A percentile compares a stretch with the other conserved stretches of the same genome.
Evolutionary conservation across 2,797 vertebrate genomes (phyloP).

Genomic region (Prionace glauca): DNA sequence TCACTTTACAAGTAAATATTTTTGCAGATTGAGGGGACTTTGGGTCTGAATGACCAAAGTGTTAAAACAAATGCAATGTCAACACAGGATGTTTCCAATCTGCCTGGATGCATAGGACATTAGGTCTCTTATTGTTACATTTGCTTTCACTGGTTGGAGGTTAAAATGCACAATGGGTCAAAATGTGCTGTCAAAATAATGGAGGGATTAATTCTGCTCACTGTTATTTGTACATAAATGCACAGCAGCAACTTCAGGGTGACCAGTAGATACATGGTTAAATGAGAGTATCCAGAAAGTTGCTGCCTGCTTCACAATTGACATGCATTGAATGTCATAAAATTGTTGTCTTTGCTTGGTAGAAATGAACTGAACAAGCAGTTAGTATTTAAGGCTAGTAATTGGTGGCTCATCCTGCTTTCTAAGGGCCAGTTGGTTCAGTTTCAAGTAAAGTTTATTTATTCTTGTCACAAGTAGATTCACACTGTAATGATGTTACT

Average conservation of each 20-base stretch:
- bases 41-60: not conserved
- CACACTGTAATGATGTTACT: no score
- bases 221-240: not conserved
- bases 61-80: not conserved
- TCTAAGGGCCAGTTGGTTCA: no score
- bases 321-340: not conserved
- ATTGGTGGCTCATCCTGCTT: not conserved
- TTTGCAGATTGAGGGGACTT: not conserved
- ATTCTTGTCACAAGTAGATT: no score
- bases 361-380: not conserved
- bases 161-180: not conserved
- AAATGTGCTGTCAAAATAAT: not conserved
- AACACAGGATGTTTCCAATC: not conserved
- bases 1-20: constrained; percentile 1
- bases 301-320: not conserved
- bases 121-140: not conserved
- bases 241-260: not conserved
- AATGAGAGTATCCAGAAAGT: not conserved
- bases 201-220: not conserved
- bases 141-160: not conserved
- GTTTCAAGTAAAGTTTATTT: no score
- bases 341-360: not conserved
- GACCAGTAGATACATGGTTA: not conserved
- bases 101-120: not conserved
- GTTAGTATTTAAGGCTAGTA: not conserved